Base-by-base conservation (phyloP, 1,140 invertebrate species). In the Planococcus citri region DNA sequence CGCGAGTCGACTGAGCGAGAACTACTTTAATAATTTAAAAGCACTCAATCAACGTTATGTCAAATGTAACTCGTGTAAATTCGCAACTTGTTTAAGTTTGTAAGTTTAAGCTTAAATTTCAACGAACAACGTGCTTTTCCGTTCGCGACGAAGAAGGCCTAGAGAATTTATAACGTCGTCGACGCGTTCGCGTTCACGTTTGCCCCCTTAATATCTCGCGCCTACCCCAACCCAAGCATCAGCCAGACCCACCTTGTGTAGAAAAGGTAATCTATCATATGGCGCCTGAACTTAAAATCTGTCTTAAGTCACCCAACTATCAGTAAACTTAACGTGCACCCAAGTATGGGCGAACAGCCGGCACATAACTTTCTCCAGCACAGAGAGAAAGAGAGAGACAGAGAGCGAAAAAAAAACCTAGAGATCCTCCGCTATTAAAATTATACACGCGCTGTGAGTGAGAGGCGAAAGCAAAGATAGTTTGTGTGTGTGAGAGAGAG, bases 71-170 rank as follows among this genome's bases (percentile, higher is more conserved):
- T 51, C 41, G 41, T 51, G 41, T 51, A 51, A 51, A 51, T 51
- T 51, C 41, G 41, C 41, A 51, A 51, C 41, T 51, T 51, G 41
- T 51, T 51, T 9, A 51, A 51, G 41, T 51, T 51, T 51, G 41
- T n/a, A 51, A 51, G 41, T 51, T 51, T 51, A 51, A 51, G 41
- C 41, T 51, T n/a, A 51, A 51, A 51, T 51, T 51, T 51, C 41
- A 51, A 51, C 41, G 41, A 51, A 51, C 41, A 51, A 17, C 41
- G 41, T 51, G n/a, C 12, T 51, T n/a, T 20, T 6, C 41, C 29
- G 41, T 14, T 14, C 41, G 33, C 33, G 33, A 17, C 17, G 41
- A 9, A 51, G 6, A 17, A 51, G 41, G 41, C 41, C 41, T n/a
- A 51, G 12, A 51, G 12, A 51, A 51, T 51, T 9, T 51, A 51